Percentiles rank a stretch among this genome's conserved stretches.
These are phyloP conservation scores for Streptopelia turtur DNA, from an alignment of 2,797 vertebrate species.

Conservation along the genomic window DNA sequence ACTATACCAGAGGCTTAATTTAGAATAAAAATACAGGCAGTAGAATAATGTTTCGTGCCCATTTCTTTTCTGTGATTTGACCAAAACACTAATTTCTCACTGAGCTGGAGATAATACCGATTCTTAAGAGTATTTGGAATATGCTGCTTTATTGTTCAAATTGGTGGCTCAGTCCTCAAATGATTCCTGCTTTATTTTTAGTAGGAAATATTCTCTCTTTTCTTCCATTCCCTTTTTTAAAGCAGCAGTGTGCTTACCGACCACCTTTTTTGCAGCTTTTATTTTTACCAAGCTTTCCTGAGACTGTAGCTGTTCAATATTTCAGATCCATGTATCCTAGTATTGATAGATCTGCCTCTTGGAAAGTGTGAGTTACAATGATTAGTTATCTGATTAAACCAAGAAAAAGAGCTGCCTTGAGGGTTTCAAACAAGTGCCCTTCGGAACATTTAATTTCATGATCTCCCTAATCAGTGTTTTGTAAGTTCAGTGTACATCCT, in stretches of 20 bases:
- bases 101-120: neutral
- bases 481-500: neutral
- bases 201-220: neutral
- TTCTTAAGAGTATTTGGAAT: neutral
- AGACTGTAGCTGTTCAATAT: neutral
- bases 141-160: neutral
- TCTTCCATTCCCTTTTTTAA: neutral
- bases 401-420: slow-evolving; percentile 30
- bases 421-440: slow-evolving; percentile 10
- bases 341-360: slow-evolving; percentile 6
- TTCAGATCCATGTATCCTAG: neutral
- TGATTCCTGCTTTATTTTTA: neutral
- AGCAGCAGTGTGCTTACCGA: neutral
- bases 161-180: neutral
- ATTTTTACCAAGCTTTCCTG: neutral
- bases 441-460: neutral
- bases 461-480: slow-evolving; percentile 42
- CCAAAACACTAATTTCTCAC: neutral
- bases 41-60: neutral
- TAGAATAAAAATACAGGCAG: neutral
- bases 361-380: neutral
- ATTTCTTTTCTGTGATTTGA: neutral
- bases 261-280: neutral
- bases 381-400: slow-evolving; percentile 47
- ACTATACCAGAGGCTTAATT: neutral